phyloP scores from a whole-genome alignment of 2,113 vertebrate species.

The Agelaius tricolor region DNA sequence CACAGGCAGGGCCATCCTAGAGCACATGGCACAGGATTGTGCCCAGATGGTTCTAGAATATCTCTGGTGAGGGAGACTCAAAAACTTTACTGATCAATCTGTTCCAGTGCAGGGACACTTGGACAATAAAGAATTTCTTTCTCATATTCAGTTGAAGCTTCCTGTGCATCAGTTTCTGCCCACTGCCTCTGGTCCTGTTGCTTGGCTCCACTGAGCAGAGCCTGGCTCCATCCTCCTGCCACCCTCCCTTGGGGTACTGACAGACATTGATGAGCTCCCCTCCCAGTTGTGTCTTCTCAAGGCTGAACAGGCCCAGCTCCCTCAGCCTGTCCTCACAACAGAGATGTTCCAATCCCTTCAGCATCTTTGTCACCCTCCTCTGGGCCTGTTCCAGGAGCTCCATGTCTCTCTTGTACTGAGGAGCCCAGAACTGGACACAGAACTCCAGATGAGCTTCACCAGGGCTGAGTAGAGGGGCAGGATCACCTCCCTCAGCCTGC shows the following conservation, averaged over 20 bases:
- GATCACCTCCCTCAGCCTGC: background rate
- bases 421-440: background rate
- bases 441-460: background rate
- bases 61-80: background rate
- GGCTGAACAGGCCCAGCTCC: background rate
- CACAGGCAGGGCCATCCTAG: background rate
- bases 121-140: background rate
- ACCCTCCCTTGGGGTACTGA: background rate
- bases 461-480: background rate
- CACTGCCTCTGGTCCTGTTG: background rate
- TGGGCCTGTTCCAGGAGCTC: background rate
- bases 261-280: background rate
- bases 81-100: background rate
- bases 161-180: background rate
- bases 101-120: background rate
- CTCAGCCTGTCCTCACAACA: accelerated
- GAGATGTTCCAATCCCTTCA: background rate
- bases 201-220: accelerated
- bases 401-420: background rate
- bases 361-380: accelerated
- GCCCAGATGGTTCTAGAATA: background rate
- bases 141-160: background rate
- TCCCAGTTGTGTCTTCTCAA: accelerated
- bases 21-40: background rate
- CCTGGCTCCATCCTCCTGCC: background rate